Conservation (phyloP, 2,797 vertebrate genomes). For the Cryptoprocta ferox region DNA sequence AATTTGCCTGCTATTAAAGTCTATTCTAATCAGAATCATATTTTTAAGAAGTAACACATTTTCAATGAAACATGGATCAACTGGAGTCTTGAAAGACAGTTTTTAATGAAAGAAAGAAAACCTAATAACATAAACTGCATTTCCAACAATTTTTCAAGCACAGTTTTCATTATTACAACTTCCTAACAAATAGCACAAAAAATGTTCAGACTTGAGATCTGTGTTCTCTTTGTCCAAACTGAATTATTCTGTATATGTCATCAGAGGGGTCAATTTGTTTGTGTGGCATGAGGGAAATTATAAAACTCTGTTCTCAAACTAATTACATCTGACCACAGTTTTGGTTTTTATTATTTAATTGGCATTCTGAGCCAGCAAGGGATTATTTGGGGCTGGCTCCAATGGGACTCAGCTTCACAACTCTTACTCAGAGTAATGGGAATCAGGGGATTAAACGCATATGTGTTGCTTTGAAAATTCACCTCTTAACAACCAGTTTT, state of each 20-base stretch:
- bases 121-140: not conserved
- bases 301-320: slow-evolving; percentile 64
- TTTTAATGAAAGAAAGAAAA: not conserved
- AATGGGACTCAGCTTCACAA: slow-evolving; percentile 34
- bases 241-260: slow-evolving; percentile 26
- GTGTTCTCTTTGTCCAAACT: slow-evolving; percentile 49
- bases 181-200: slow-evolving; percentile 48
- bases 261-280: slow-evolving; percentile 43
- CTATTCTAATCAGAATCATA: not conserved
- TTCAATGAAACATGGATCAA: slow-evolving; percentile 15
- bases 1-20: not conserved
- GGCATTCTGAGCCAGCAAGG: slow-evolving; percentile 47
- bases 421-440: slow-evolving; percentile 45
- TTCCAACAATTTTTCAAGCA: not conserved
- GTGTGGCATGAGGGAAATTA: slow-evolving; percentile 15
- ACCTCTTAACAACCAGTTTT: slow-evolving; percentile 19
- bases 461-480: slow-evolving; percentile 37
- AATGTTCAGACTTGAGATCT: slow-evolving; percentile 40
- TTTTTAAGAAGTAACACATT: slow-evolving; percentile 32
- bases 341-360: slow-evolving; percentile 68
- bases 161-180: not conserved
- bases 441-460: slow-evolving; percentile 48
- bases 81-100: not conserved
- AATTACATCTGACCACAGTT: slow-evolving; percentile 57
- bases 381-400: not conserved